Conservation (phyloP, 2,797 vertebrate species). For the Bryconaethiops microstoma region DNA sequence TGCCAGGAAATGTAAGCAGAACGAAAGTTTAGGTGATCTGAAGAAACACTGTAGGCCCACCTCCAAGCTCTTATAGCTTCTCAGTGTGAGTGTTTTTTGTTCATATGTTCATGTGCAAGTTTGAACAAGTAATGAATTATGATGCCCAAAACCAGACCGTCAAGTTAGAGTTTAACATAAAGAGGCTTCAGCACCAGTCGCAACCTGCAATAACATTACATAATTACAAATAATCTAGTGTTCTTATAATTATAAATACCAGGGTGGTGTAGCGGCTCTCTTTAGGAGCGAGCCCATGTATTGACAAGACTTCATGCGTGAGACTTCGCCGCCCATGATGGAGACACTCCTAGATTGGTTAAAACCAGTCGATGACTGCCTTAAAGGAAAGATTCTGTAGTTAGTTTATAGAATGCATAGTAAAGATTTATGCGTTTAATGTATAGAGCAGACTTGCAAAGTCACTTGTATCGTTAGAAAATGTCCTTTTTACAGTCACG, state of each 20-base stretch:
- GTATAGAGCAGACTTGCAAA: neutral
- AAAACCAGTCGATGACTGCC: neutral
- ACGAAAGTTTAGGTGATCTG: neutral
- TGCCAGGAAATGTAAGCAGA: neutral
- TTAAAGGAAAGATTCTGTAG: neutral
- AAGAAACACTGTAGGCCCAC: neutral
- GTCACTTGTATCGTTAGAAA: neutral
- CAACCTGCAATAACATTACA: slow-evolving; percentile 21
- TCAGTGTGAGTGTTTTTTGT: neutral
- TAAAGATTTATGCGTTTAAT: neutral
- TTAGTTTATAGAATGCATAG: neutral
- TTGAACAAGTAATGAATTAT: neutral
- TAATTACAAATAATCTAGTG: neutral
- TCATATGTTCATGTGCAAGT: neutral
- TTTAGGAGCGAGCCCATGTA: neutral
- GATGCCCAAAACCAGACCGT: neutral
- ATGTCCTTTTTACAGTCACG: too few species aligned
- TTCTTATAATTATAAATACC: neutral
- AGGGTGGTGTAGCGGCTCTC: neutral
- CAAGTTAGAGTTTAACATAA: neutral
- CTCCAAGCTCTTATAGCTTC: neutral
- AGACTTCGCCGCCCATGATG: neutral
- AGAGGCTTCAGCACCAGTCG: slow-evolving; percentile 6
- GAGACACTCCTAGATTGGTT: neutral
- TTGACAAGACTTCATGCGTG: neutral